Evolutionary conservation across 92 coral and sea anemone species (phyloP).

Genomic region (Heteractis magnifica): DNA sequence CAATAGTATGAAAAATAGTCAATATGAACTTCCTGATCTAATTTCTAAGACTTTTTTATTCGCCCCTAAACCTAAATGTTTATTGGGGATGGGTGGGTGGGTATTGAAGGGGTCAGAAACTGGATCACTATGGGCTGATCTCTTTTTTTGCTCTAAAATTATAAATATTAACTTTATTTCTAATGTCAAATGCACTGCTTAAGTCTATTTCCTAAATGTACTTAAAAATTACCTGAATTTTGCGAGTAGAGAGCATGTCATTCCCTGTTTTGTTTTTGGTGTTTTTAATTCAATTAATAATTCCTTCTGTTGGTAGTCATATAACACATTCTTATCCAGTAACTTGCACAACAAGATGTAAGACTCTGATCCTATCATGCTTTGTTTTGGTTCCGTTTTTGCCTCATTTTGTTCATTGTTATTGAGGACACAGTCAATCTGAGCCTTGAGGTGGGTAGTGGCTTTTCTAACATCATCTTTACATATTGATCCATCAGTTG

Average conservation of each 20-base stretch:
- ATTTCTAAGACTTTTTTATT: too few species aligned
- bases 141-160: too few species aligned
- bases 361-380: slow-evolving; percentile 63
- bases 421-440: slow-evolving; percentile 35
- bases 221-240: slow-evolving; percentile 67
- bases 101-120: too few species aligned
- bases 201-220: background rate
- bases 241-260: slow-evolving; percentile 57
- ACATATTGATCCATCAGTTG: slow-evolving; percentile 47
- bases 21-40: too few species aligned
- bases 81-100: too few species aligned
- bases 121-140: too few species aligned
- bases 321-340: slow-evolving; percentile 47
- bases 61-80: too few species aligned
- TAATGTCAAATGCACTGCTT: background rate
- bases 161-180: too few species aligned
- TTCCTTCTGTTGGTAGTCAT: slow-evolving; percentile 31
- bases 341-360: slow-evolving; percentile 52
- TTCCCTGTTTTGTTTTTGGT: slow-evolving; percentile 57
- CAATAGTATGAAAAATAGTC: too few species aligned
- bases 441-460: slow-evolving; percentile 40
- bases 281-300: slow-evolving; percentile 50
- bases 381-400: slow-evolving; percentile 12
- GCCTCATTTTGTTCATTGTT: slow-evolving; percentile 1
- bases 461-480: slow-evolving; percentile 48